Conservation (phyloP, 2,797 vertebrate species). For the Pristis pectinata region DNA sequence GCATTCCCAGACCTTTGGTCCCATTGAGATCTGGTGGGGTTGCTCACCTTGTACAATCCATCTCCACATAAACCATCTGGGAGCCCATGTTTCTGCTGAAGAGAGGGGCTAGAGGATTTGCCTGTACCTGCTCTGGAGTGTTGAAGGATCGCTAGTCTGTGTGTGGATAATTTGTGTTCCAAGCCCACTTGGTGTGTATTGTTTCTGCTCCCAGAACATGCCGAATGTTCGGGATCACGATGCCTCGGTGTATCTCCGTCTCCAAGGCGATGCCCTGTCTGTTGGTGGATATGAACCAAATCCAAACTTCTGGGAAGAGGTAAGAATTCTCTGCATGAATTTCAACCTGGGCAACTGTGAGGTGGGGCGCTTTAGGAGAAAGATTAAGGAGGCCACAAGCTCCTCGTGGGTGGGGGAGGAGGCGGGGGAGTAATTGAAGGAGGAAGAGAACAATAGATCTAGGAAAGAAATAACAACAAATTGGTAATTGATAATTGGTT, state of each 20-base stretch:
- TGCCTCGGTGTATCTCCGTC: slow-evolving; percentile 90
- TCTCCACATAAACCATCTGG: neutral
- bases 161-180: neutral
- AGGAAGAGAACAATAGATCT: no score
- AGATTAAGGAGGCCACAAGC: neutral
- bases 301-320: slow-evolving; percentile 93
- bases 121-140: neutral
- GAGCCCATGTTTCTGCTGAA: neutral
- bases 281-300: slow-evolving; percentile 92
- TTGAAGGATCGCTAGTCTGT: neutral
- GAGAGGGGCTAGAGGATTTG: no score
- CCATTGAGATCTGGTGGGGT: neutral
- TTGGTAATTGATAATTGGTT: no score
- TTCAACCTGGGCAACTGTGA: no score
- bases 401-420: no score
- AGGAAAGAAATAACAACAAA: no score
- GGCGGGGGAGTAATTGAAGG: no score
- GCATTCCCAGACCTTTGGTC: neutral
- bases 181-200: neutral
- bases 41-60: neutral
- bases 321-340: slow-evolving; percentile 50
- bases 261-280: slow-evolving; percentile 93
- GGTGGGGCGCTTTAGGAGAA: neutral
- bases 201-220: slow-evolving; percentile 74
- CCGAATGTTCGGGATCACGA: slow-evolving; percentile 95